Conservation (phyloP, 2,797 vertebrate genomes). For the Delichon dasypus region DNA sequence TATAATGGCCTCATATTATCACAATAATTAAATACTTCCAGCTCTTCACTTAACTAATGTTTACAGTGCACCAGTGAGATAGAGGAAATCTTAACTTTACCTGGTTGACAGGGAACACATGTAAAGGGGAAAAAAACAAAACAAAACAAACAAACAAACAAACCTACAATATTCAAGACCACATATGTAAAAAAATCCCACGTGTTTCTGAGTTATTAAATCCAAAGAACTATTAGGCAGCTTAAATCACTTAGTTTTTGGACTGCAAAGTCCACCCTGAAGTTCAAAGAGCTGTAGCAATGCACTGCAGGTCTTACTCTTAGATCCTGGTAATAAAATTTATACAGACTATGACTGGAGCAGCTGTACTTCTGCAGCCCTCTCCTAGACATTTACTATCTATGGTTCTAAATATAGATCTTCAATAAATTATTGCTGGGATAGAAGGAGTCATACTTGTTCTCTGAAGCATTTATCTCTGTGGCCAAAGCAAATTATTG, state of each 20-base stretch:
- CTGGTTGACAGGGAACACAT: not conserved
- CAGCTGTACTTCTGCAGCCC: not conserved
- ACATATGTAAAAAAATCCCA: not conserved
- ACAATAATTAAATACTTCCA: conserved; percentile 65
- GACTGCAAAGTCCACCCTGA: not conserved
- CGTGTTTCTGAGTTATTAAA: not conserved
- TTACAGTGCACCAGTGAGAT: not conserved
- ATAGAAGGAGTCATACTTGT: not conserved
- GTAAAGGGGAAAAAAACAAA: not conserved
- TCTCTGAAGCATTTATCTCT: not conserved
- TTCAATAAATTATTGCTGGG: not conserved
- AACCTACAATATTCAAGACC: not conserved
- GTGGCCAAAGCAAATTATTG: not conserved
- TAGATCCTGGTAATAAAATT: not conserved
- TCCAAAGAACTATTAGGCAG: not conserved
- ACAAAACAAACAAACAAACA: too few species aligned
- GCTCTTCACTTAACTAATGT: conserved; percentile 1
- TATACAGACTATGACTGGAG: not conserved
- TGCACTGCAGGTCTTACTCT: not conserved
- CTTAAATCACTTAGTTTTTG: not conserved
- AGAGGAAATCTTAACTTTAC: not conserved
- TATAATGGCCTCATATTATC: conserved; percentile 47
- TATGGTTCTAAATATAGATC: not conserved
- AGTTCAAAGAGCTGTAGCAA: not conserved
- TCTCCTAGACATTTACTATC: not conserved